Conservation (phyloP, 92 coral and sea anemone species). For the Umimayanthus kanabou region DNA sequence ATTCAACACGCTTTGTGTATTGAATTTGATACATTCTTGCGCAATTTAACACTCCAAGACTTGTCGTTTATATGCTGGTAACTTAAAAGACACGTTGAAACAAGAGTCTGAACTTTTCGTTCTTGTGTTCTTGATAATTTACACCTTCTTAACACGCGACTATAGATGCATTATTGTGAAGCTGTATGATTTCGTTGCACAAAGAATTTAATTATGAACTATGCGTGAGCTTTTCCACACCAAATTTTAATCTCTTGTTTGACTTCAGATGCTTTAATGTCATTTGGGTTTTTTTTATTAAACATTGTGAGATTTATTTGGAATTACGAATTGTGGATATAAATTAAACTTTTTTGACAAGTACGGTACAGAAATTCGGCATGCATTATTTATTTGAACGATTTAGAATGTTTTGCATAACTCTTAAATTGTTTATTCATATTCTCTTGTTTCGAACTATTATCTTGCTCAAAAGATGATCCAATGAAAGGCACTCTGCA, state of each 20-base stretch:
- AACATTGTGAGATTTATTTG: neutral
- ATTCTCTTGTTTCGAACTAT: neutral
- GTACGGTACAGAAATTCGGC: conserved; percentile 20
- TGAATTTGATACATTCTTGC: neutral
- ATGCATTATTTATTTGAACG: conserved; percentile 10
- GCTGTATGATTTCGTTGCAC: neutral
- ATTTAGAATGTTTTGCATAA: neutral
- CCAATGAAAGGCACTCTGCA: neutral
- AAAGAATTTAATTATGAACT: no score
- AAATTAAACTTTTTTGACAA: conserved; percentile 18
- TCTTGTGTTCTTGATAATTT: no score
- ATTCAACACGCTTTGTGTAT: neutral
- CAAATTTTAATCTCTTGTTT: neutral
- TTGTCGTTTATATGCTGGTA: neutral
- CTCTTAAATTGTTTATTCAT: neutral
- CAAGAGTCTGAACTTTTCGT: neutral
- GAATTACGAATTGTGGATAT: neutral
- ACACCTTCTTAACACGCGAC: no score
- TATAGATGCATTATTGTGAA: neutral
- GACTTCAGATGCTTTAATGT: neutral
- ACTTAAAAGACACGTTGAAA: neutral
- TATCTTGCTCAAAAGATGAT: neutral
- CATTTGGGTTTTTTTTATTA: neutral
- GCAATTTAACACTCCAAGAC: neutral
- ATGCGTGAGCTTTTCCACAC: neutral